phyloP scores from a whole-genome alignment of 2,113 vertebrate species.

The Pachypanchax playfairii region DNA sequence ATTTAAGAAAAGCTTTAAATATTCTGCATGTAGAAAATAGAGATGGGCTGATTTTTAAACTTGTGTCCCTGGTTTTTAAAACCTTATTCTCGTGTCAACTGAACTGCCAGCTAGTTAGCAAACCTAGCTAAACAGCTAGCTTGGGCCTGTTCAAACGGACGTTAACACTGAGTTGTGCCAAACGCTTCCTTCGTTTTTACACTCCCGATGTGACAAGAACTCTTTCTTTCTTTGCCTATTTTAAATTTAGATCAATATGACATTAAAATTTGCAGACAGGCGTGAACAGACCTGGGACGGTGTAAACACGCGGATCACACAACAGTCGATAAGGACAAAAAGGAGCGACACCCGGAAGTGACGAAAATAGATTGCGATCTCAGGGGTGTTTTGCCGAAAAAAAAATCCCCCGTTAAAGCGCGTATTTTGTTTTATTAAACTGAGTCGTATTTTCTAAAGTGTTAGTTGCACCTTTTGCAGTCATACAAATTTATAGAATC shows the following conservation, averaged over 20 bases:
- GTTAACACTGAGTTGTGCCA: background rate
- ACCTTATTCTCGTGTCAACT: background rate
- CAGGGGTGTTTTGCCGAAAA: background rate
- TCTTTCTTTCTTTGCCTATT: rapidly evolving
- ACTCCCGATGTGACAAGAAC: rapidly evolving
- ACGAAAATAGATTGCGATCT: background rate
- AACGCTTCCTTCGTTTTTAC: background rate
- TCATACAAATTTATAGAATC: too few relatives aligned
- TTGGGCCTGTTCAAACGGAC: constrained; percentile 20
- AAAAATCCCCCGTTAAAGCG: background rate
- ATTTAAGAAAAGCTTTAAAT: background rate
- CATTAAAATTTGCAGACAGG: background rate
- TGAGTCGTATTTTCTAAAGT: too few relatives aligned
- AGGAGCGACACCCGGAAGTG: constrained; percentile 59
- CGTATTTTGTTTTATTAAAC: too few relatives aligned
- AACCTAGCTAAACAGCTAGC: constrained; percentile 40
- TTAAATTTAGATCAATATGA: background rate
- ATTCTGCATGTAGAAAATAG: too few relatives aligned
- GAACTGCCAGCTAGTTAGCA: constrained; percentile 23
- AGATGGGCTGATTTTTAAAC: too few relatives aligned
- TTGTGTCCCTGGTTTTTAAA: background rate
- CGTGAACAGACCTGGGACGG: constrained; percentile 65
- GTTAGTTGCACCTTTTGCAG: too few relatives aligned
- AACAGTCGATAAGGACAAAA: constrained; percentile 43
- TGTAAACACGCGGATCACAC: constrained; percentile 71